Conservation (phyloP, 2,113 vertebrate species). For the Heteronetta atricapilla region DNA sequence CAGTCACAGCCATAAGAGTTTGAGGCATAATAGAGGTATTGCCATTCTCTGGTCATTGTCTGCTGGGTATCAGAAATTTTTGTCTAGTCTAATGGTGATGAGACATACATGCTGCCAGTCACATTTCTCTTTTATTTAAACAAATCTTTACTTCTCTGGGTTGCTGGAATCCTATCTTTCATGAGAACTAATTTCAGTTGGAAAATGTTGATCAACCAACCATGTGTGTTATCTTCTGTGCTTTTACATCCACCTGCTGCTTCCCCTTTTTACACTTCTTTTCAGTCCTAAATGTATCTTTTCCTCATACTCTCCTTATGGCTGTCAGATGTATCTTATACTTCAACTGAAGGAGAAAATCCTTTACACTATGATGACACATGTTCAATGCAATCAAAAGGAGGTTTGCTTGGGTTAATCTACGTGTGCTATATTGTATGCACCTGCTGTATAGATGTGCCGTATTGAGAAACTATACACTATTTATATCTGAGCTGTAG, state of each 20-base stretch:
- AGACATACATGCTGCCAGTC: background rate
- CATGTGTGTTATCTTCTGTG: background rate
- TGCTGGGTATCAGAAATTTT: background rate
- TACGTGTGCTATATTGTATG: constrained; percentile 50
- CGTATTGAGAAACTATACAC: constrained; percentile 61
- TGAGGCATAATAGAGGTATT: background rate
- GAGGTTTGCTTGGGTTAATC: constrained; percentile 41
- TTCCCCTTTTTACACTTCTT: background rate
- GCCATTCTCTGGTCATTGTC: background rate
- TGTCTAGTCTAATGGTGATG: background rate
- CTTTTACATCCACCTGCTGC: background rate
- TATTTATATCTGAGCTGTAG: constrained; percentile 64
- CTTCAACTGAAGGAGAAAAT: constrained; percentile 51
- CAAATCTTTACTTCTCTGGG: background rate
- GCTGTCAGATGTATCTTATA: constrained; percentile 36
- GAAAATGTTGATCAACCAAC: background rate
- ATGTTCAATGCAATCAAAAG: constrained; percentile 52
- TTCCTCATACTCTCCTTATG: constrained; percentile 1
- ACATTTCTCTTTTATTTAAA: background rate
- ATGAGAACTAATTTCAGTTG: background rate
- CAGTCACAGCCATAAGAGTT: accelerated
- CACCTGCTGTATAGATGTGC: constrained; percentile 20
- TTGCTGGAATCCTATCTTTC: background rate
- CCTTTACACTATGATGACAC: constrained; percentile 50
- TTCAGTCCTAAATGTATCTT: background rate